These are phyloP conservation scores for Esox niger DNA, from an alignment of 2,113 vertebrate genomes.

Conservation along the genomic window DNA sequence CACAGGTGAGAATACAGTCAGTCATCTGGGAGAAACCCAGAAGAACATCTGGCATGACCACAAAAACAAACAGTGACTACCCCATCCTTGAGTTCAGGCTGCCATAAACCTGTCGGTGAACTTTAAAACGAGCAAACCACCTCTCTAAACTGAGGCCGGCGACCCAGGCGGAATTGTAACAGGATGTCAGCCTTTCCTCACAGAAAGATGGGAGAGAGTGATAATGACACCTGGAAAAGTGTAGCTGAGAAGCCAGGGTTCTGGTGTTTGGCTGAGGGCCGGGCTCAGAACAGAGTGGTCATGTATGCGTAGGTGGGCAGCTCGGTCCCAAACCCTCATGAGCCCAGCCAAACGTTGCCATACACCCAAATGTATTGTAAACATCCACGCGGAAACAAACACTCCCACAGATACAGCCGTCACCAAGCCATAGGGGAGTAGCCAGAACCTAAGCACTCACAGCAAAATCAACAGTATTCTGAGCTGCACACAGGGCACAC, in stretches of 20 bases:
- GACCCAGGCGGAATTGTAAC: constrained; percentile 32
- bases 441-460: too few species aligned
- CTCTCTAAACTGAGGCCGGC: constrained; percentile 34
- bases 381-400: not conserved
- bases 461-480: too few species aligned
- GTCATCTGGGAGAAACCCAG: constrained; percentile 38
- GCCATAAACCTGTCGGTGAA: constrained; percentile 31
- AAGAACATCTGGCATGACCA: constrained; percentile 49
- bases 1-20: constrained; percentile 37
- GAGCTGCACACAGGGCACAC: not conserved
- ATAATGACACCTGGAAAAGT: constrained; percentile 39
- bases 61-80: constrained; percentile 51
- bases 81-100: constrained; percentile 25
- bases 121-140: constrained; percentile 20
- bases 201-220: constrained; percentile 18
- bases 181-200: constrained; percentile 22
- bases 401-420: constrained; percentile 3
- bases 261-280: too few species aligned
- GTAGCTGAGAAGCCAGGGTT: constrained; percentile 21
- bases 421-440: too few species aligned
- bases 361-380: not conserved
- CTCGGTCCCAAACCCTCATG: not conserved
- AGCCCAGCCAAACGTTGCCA: not conserved
- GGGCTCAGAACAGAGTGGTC: not conserved
- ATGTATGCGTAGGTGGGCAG: not conserved